Conservation (phyloP, 2,797 vertebrate species). For the Centroberyx gerrardi region DNA sequence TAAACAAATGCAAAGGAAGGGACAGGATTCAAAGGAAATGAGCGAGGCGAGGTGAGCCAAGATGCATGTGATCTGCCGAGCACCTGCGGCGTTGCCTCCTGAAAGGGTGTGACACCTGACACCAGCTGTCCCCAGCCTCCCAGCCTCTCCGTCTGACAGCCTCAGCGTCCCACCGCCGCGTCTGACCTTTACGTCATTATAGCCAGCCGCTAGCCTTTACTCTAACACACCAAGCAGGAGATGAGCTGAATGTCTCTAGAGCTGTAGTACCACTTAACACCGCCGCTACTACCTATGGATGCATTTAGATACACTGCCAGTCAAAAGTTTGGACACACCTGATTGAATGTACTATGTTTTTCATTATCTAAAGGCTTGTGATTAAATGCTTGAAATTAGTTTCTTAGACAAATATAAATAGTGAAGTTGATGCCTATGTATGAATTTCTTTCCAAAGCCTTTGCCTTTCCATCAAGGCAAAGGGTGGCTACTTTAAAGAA, state of each 20-base stretch:
- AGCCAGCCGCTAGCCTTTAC: constrained; percentile 32
- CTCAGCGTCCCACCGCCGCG: constrained; percentile 34
- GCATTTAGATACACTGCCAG: neutral
- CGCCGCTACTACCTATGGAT: neutral
- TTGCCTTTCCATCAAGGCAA: no score
- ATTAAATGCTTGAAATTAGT: no score
- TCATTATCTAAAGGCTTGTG: no score
- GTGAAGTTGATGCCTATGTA: no score
- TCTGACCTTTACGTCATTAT: constrained; percentile 73
- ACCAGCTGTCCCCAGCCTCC: constrained; percentile 39
- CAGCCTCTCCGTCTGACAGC: constrained; percentile 49
- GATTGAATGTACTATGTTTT: no score
- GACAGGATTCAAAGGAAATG: neutral
- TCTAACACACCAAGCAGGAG: constrained; percentile 24
- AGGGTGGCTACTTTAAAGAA: no score
- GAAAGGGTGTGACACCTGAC: constrained; percentile 53
- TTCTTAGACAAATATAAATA: no score
- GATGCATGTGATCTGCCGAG: constrained; percentile 12
- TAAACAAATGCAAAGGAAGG: neutral
- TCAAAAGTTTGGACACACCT: no score
- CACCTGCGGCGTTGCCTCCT: constrained; percentile 26
- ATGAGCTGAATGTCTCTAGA: constrained; percentile 8
- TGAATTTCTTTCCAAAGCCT: no score
- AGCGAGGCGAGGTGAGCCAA: neutral
- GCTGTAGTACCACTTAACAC: constrained; percentile 39